Conservation (phyloP, 2,113 vertebrate genomes). For the Saimiri boliviensis region DNA sequence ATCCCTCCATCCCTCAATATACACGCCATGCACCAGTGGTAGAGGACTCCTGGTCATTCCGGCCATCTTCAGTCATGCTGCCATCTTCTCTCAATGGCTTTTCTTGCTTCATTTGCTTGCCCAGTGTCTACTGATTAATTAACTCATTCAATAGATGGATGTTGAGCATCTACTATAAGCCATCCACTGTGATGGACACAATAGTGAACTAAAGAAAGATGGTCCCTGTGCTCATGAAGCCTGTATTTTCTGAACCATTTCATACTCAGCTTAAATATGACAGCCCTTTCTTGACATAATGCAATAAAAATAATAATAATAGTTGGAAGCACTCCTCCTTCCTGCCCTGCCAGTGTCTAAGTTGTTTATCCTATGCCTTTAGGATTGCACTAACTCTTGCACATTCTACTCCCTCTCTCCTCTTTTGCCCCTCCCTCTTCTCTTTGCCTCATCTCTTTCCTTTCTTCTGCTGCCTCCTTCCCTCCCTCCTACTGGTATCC, state of each 20-base stretch:
- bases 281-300: background rate
- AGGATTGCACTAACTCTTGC: background rate
- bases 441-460: too few relatives aligned
- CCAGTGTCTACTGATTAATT: background rate
- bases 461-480: background rate
- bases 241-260: background rate
- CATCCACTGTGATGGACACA: background rate
- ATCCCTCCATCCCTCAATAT: too few relatives aligned
- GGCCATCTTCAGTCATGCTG: background rate
- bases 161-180: background rate
- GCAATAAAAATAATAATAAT: too few relatives aligned
- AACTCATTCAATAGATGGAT: background rate
- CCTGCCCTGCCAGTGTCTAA: background rate
- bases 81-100: background rate
- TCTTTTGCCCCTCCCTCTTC: background rate
- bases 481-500: slow-evolving; percentile 27
- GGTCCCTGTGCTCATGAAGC: background rate
- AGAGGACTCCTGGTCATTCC: background rate
- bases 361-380: background rate
- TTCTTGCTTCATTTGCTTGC: background rate
- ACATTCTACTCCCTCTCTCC: too few relatives aligned
- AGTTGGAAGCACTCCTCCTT: background rate
- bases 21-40: fast-evolving
- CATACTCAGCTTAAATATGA: background rate
- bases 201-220: background rate